These are phyloP conservation scores for Mycetomoellerius zeteki DNA, from an alignment of 1,140 invertebrate species.

Conservation along the genomic window DNA sequence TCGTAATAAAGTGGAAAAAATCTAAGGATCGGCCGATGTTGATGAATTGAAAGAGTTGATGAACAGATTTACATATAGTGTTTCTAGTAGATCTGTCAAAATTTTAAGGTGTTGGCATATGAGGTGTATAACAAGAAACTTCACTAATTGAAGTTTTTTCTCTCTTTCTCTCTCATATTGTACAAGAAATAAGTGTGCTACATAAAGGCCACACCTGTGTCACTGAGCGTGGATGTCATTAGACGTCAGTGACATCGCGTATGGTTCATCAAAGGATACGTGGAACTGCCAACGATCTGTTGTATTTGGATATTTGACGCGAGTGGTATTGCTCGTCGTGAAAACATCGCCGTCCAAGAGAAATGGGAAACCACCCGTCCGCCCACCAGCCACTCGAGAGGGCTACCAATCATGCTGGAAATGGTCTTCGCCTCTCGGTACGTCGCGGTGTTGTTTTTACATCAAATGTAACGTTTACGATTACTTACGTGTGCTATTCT, in stretches of 20 bases:
- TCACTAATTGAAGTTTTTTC: not conserved
- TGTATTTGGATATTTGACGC: constrained; percentile 77
- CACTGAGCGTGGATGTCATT: constrained; percentile 25
- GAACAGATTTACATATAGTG: not conserved
- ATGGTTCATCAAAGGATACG: constrained; percentile 71
- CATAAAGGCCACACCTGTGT: constrained; percentile 35
- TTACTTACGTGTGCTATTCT: constrained; percentile 59
- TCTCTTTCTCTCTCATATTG: constrained; percentile 5
- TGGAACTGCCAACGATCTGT: constrained; percentile 70
- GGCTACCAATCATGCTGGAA: constrained; percentile 84
- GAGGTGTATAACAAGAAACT: not conserved
- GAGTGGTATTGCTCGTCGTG: constrained; percentile 76
- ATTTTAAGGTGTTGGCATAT: not conserved
- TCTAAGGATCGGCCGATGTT: not conserved
- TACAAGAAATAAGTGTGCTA: constrained; percentile 13
- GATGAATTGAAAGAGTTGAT: constrained; percentile 11
- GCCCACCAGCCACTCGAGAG: constrained; percentile 90
- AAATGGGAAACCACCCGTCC: constrained; percentile 91
- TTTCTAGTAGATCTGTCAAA: not conserved
- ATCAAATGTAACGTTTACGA: constrained; percentile 60
- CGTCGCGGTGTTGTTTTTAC: constrained; percentile 71
- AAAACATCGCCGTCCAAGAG: constrained; percentile 79
- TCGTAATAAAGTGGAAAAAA: constrained; percentile 8
- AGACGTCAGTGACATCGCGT: constrained; percentile 30
- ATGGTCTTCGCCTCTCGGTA: constrained; percentile 86